These are phyloP conservation scores for Sebastes alutus DNA, from an alignment of 2,797 vertebrate species.

Conservation along the genomic window DNA sequence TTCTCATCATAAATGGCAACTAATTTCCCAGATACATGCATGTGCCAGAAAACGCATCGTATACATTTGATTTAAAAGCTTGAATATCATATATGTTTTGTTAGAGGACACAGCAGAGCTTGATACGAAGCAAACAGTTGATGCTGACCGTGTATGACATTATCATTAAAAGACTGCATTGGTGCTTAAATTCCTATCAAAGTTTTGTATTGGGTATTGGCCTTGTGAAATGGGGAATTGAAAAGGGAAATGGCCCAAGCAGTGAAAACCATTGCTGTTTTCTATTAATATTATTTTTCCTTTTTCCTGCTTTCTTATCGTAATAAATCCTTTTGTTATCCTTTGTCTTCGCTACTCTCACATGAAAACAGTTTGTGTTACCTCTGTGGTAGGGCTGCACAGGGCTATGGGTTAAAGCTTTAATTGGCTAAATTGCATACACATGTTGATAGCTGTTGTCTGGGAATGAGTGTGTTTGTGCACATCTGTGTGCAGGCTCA, in stretches of 20 bases:
- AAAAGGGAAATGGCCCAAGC: conserved; percentile 21
- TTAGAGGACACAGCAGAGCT: not conserved
- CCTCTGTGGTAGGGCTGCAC: conserved; percentile 55
- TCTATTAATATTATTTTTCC: conserved; percentile 4
- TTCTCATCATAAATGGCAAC: not conserved
- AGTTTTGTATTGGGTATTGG: not conserved
- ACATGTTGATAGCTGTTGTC: conserved; percentile 65
- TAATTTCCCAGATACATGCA: not conserved
- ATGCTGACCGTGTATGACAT: not conserved
- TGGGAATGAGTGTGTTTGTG: conserved; percentile 19
- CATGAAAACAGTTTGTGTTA: conserved; percentile 45
- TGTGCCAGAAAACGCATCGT: not conserved
- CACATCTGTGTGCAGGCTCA: conserved; percentile 38
- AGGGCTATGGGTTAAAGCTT: conserved; percentile 44
- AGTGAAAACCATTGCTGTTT: conserved; percentile 14
- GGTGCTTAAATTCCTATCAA: conserved; percentile 1
- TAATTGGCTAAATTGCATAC: conserved; percentile 76
- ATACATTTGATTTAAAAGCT: not conserved
- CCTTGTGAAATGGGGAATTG: conserved; percentile 11
- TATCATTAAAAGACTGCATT: conserved; percentile 1
- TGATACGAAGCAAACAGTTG: not conserved
- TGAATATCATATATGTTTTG: not conserved
- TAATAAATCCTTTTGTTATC: not conserved
- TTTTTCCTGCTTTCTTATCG: not conserved
- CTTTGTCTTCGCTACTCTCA: conserved; percentile 21